Evolutionary conservation across 1,140 invertebrate genomes (phyloP).

Genomic region (Ptiloglossa arizonensis): DNA sequence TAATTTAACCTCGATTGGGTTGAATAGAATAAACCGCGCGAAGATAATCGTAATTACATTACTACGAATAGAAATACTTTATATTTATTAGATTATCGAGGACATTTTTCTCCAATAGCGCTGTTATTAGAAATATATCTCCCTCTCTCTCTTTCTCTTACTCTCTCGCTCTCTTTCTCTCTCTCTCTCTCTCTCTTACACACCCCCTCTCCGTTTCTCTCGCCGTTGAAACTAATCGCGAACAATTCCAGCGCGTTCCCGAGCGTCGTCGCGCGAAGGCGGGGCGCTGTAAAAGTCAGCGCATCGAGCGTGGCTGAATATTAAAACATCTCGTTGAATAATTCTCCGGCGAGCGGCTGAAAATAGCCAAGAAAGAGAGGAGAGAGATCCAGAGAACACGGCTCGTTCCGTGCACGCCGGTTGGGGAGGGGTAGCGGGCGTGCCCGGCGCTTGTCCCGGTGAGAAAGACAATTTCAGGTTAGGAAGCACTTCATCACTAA

Average conservation of each 20-base stretch:
- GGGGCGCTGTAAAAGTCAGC: constrained; percentile 31
- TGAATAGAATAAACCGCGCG: no score
- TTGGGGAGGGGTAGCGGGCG: constrained; percentile 43
- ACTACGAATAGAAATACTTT: no score
- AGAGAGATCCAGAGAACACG: constrained; percentile 49
- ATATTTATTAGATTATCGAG: no score
- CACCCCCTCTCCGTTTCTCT: no score
- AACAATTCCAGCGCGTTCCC: neutral
- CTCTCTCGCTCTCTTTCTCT: no score
- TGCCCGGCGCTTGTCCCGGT: constrained; percentile 57
- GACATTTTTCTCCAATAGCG: no score
- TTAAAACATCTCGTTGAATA: constrained; percentile 59
- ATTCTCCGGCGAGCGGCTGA: constrained; percentile 53
- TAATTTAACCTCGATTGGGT: no score
- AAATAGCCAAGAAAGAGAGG: constrained; percentile 59
- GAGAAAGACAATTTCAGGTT: constrained; percentile 70
- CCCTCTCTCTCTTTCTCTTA: no score
- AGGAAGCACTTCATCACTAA: constrained; percentile 68
- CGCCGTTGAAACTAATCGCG: constrained; percentile 14
- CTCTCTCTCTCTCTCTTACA: no score
- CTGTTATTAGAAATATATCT: no score
- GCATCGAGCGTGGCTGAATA: constrained; percentile 47
- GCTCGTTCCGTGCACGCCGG: constrained; percentile 56
- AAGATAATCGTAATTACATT: no score
- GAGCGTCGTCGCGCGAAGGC: no score